Conservation (phyloP, 1,140 invertebrate species). For the Drosophila repletoides region DNA sequence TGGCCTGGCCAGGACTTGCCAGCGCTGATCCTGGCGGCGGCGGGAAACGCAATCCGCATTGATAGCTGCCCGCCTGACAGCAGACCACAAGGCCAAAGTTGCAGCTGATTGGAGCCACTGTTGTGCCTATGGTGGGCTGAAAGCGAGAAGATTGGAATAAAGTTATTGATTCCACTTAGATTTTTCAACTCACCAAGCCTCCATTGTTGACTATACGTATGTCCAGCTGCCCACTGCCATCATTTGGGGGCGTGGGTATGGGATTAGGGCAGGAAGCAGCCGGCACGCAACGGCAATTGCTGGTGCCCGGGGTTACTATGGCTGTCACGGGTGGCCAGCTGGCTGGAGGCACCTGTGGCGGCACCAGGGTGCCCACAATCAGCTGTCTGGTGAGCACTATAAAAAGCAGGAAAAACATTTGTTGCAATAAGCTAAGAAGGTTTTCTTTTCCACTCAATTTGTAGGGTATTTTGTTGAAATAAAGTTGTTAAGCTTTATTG, state of each 20-base stretch:
- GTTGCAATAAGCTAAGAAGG: no score
- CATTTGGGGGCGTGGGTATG: conserved; percentile 55
- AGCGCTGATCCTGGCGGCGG: conserved; percentile 56
- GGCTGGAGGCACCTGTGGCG: conserved; percentile 23
- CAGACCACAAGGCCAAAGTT: conserved; percentile 63
- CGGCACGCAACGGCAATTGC: conserved; percentile 77
- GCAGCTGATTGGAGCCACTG: conserved; percentile 46
- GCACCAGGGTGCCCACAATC: conserved; percentile 64
- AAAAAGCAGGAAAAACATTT: no score
- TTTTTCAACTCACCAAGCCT: conserved; percentile 47
- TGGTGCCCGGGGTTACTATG: conserved; percentile 32
- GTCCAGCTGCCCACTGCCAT: conserved; percentile 84
- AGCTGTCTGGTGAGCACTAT: conserved; percentile 68
- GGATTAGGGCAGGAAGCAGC: conserved; percentile 68
- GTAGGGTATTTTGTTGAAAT: no score
- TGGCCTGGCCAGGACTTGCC: conserved; percentile 63
- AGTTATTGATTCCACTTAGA: background rate
- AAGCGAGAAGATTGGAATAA: background rate
- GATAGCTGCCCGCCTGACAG: conserved; percentile 71
- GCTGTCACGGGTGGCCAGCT: conserved; percentile 40
- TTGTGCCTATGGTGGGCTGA: conserved; percentile 37
- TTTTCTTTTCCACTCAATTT: no score
- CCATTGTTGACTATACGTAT: conserved; percentile 85
- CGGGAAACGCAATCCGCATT: conserved; percentile 68
- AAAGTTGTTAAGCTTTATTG: no score